Base-by-base conservation (phyloP, 2,113 vertebrate species). In the Gasterosteus aculeatus region DNA sequence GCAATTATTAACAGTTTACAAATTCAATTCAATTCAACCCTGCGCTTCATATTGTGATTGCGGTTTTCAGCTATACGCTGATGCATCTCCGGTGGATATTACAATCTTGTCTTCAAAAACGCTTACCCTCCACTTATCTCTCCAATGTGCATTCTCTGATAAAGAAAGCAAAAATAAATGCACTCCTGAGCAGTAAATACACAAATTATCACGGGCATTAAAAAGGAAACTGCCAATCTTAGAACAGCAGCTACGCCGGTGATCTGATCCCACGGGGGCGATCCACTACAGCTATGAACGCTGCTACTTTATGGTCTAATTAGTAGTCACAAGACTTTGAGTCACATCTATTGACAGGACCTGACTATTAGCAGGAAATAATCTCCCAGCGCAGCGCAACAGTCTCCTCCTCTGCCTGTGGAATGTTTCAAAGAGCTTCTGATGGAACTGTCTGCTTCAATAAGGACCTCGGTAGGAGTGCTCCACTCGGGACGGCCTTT, bases 281-380 rank as follows among this genome's bases (percentile, higher is more conserved):
- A 82, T 85, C 70, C 15, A 18, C 31, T 73, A 72, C 69, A 31
- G n/a, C 81, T 78, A 64, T 60, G 75, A 47, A 59, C 69, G 22
- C 71, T 70, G 31, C 68, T 69, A 66, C 72, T 88, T 82, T 76
- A 78, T 58, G 4, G 75, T 77, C 54, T 79, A 83, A 88, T 85
- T 85, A 84, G 75, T 74, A 57, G 59, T 67, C 72, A 64, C 68
- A 62, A 71, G 62, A 47, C 66, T 67, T 69, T 78, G 49, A 82
- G 73, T 84, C 62, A 69, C 53, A 70, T 83, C 49, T 51, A 78
- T 71, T 84, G 71, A 76, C 49, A 66, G 54, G 44, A 33, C 35
- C 12, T 59, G n/a, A 41, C 10, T 42, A 56, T 77, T 60, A 68
- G 78, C 15, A 56, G 44, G 66, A 74, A 54, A 61, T 69, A 68